Evolutionary conservation across 2,113 vertebrate species (phyloP), one percentile per base, ranked within the genome.

Genomic region (Hippopotamus amphibius): DNA sequence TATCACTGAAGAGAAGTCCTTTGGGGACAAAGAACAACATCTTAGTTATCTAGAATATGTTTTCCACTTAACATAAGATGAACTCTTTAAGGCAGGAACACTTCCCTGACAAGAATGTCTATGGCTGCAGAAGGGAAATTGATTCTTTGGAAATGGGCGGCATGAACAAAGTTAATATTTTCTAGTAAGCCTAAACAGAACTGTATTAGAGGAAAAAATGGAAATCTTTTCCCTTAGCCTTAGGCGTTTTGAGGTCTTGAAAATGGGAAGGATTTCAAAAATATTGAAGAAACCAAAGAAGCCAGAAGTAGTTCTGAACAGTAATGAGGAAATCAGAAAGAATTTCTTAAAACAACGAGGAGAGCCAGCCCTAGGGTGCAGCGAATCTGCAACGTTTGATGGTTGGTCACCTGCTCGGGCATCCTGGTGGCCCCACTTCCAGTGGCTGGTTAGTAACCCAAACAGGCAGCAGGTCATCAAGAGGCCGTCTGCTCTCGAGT

Each of bases 221-320:
- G 19, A 91, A 89, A 72, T 55, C 17, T 74, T 89, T 80, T 8
- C 6, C 14, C 14, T 84, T 68, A 87, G 71, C 22, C 96, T 48
- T 28, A 84, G 63, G 68, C 59, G 69, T 92, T 16, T 87, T 93
- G 33, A 65, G 14, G 14, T 95, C 50, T 95, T 96, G 33, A 81
- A 87, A 87, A 93, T 80, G 65, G 93, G 13, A 92, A 53, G 16
- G 28, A 95, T 95, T 97, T 97, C 13, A 90, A 77, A 92, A 96
- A 82, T 59, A 83, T 11, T 95, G 68, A 97, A 90, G 83, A 93
- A 94, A 63, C 77, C 43, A 71, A 90, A 96, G 50, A 93, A 96
- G 65, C 15, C 63, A 92, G 30, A 88, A 72, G 41, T 96, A 71
- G 17, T 90, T 95, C 37, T 92, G 59, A 79, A 69, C 0, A 37